Evolutionary conservation across 2,888 invertebrate genomes (phyloP).

Genomic region (Scaeva pyrastri): DNA sequence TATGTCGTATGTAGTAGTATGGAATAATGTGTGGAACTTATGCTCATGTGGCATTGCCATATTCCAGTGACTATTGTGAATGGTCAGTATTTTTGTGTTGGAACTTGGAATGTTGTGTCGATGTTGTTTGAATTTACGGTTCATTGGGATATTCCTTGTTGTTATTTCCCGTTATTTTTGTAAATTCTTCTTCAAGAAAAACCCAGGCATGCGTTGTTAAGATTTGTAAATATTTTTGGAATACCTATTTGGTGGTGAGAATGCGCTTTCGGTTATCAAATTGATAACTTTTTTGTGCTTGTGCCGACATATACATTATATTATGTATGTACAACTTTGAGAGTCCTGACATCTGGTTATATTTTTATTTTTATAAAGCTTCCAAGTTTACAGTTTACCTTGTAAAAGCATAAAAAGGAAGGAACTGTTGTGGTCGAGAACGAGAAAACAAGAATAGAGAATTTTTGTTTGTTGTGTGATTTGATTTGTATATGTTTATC

Average conservation of each 20-base stretch:
- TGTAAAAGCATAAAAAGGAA: no score
- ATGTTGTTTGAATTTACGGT: conserved; percentile 18
- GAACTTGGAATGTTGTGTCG: conserved; percentile 34
- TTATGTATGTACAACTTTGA: no score
- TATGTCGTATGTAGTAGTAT: no score
- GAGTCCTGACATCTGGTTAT: no score
- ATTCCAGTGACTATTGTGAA: conserved; percentile 67
- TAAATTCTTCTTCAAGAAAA: neutral
- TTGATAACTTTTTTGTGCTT: no score
- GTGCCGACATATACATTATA: no score
- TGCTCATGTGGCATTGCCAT: conserved; percentile 47
- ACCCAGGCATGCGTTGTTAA: conserved; percentile 44
- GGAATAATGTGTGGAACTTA: conserved; percentile 41
- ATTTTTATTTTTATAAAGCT: no score
- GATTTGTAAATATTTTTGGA: conserved; percentile 15
- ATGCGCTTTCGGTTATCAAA: conserved; percentile 40
- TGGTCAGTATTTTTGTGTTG: conserved; percentile 50
- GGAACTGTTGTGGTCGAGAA: no score
- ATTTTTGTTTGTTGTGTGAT: no score
- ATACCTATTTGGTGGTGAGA: conserved; percentile 64
- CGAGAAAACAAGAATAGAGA: no score
- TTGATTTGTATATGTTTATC: no score
- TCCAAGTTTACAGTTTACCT: no score
- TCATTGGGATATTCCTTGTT: conserved; percentile 36
- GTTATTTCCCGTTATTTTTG: conserved; percentile 51